Percentiles rank a stretch among this genome's conserved stretches.
phyloP scores from a whole-genome alignment of 2,888 invertebrate species.

The Augiades crinisus region DNA sequence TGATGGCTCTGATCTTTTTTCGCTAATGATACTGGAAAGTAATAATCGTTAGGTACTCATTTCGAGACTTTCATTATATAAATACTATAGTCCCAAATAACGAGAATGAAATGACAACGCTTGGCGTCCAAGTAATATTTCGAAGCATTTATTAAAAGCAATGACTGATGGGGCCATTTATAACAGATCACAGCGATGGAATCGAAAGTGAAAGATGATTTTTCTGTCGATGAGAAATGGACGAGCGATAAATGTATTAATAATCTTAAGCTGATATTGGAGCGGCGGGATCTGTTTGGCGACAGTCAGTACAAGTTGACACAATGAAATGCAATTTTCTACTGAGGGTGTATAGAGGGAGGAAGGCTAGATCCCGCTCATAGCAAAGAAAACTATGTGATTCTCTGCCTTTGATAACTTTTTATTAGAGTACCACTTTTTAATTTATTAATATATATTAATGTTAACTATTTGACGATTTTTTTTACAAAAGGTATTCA shows the following conservation, averaged over 20 bases:
- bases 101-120: background rate
- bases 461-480: too few relatives aligned
- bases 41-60: background rate
- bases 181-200: conserved; percentile 8
- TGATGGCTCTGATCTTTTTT: background rate
- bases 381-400: conserved; percentile 2
- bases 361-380: too few relatives aligned
- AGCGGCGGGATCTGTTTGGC: background rate
- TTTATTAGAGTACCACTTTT: conserved; percentile 9
- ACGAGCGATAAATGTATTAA: background rate
- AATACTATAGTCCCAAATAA: too few relatives aligned
- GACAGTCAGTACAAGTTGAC: conserved; percentile 5
- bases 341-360: background rate
- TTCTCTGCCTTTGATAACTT: conserved; percentile 5
- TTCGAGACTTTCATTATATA: background rate
- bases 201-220: conserved; percentile 6
- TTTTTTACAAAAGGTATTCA: too few relatives aligned
- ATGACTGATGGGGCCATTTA: conserved; percentile 21
- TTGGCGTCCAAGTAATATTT: background rate
- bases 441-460: too few relatives aligned
- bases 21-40: too few relatives aligned
- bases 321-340: conserved; percentile 20
- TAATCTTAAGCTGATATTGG: background rate
- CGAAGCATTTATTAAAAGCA: too few relatives aligned
- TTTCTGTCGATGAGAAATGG: background rate